Base-by-base conservation (phyloP, 1,140 invertebrate genomes). In the Drosophila cardini region DNA sequence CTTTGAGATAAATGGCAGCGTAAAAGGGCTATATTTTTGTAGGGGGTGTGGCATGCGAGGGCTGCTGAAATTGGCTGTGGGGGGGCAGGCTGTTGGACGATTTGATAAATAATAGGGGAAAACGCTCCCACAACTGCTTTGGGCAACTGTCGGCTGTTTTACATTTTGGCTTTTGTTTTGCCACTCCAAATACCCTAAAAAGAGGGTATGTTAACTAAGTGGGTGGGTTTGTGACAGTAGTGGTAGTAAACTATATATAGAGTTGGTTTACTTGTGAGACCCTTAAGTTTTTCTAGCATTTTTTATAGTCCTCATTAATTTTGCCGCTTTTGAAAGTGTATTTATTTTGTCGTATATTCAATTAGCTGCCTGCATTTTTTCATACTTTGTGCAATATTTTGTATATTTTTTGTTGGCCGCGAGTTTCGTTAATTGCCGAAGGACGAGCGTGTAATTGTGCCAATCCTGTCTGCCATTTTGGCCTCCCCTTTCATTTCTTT, bases 371-470 rank as follows among this genome's bases (percentile, higher is more conserved):
- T 5, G 16, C n/a, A n/a, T 52, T 52, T 58, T 58, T 42, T 34
- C n/a, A 11, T 32, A 21, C 26, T 55, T 42, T 34, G 7, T 15
- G 13, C 11, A 46, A 48, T 58, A 57, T 48, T 63, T 10, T 48
- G 55, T 30, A n/a, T 26, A n/a, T 60, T 56, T 38, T 65, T 63
- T 71, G 32, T 32, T 26, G 36, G 40, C 38, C 46, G 6, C 53
- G 36, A 8, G 56, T 36, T 67, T 53, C 65, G 73, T 81, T 85
- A 86, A 85, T 85, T 85, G 81, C 81, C 74, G 81, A 85, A 85
- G 81, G 81, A 77, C 81, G 74, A 73, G 77, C 81, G 46, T 85
- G 53, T 84, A 86, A 85, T 85, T 85, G 81, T 78, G 82, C 61
- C 81, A 85, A 85, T 84, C 73, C 81, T 58, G 77, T 52, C 50